phyloP scores from a whole-genome alignment of 1,140 invertebrate genomes.

The Oncopeltus fasciatus region DNA sequence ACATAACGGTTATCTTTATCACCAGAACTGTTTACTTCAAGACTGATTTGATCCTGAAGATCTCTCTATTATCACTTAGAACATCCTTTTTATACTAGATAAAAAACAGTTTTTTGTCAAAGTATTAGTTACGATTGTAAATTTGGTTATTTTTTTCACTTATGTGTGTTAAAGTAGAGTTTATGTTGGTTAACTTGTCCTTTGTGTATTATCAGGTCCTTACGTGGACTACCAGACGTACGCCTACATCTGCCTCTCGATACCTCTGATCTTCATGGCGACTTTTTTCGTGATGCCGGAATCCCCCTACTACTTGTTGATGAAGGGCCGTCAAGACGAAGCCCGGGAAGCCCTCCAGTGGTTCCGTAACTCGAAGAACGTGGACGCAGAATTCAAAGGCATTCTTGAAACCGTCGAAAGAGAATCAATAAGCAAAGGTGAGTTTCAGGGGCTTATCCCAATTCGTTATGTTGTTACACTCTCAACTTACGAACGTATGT shows the following conservation, averaged over 20 bases:
- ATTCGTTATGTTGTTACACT: too few species aligned
- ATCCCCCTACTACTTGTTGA: slow-evolving; percentile 56
- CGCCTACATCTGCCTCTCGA: slow-evolving; percentile 42
- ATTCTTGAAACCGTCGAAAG: slow-evolving; percentile 18
- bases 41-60: too few species aligned
- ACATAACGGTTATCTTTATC: too few species aligned
- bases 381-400: slow-evolving; percentile 17
- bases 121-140: too few species aligned
- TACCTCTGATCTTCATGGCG: slow-evolving; percentile 45
- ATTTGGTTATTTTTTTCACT: too few species aligned
- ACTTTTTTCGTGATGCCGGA: slow-evolving; percentile 66
- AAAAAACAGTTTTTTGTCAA: too few species aligned
- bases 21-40: too few species aligned
- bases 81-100: too few species aligned
- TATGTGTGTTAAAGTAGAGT: slow-evolving; percentile 10
- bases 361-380: slow-evolving; percentile 35
- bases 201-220: too few species aligned
- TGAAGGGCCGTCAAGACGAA: slow-evolving; percentile 40
- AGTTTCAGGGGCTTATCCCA: too few species aligned
- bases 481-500: too few species aligned
- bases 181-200: slow-evolving; percentile 43
- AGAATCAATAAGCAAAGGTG: slow-evolving; percentile 5
- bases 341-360: slow-evolving; percentile 47
- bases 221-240: slow-evolving; percentile 49
- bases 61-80: too few species aligned